phyloP scores from a whole-genome alignment of 1,140 invertebrate genomes.

The Anastrepha obliqua region DNA sequence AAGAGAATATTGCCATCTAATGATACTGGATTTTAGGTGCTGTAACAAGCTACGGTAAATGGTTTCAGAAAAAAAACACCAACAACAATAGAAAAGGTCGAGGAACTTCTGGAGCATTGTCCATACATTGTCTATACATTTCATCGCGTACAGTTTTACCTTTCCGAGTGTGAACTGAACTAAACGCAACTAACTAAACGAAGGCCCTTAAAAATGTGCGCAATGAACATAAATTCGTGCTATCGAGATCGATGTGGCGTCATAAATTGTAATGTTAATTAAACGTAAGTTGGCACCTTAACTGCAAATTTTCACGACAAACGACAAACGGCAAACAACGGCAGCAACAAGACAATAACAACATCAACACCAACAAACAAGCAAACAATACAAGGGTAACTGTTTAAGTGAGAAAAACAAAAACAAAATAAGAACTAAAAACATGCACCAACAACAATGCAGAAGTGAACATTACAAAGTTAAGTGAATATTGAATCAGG shows the following conservation, averaged over 20 bases:
- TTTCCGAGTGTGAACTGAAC: neutral
- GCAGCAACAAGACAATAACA: neutral
- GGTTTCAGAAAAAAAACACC: no score
- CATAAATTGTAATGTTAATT: constrained; percentile 52
- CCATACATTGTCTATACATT: no score
- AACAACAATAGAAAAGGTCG: no score
- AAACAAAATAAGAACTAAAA: neutral
- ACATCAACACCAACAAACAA: neutral
- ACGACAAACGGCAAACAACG: neutral
- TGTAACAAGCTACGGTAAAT: no score
- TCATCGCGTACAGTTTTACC: neutral
- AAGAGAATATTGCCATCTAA: no score
- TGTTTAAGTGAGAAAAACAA: constrained; percentile 24
- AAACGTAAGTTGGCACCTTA: constrained; percentile 49
- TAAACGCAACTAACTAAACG: constrained; percentile 2
- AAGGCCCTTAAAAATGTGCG: constrained; percentile 44
- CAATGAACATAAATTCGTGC: constrained; percentile 41
- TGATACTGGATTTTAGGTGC: no score
- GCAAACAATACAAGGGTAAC: neutral
- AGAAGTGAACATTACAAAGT: neutral
- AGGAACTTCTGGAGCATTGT: no score
- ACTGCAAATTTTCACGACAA: constrained; percentile 48
- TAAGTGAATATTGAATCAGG: neutral
- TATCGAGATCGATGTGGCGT: constrained; percentile 47
- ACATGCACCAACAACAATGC: neutral